Conservation (phyloP, 2,797 vertebrate genomes). For the Nannoperca australis region DNA sequence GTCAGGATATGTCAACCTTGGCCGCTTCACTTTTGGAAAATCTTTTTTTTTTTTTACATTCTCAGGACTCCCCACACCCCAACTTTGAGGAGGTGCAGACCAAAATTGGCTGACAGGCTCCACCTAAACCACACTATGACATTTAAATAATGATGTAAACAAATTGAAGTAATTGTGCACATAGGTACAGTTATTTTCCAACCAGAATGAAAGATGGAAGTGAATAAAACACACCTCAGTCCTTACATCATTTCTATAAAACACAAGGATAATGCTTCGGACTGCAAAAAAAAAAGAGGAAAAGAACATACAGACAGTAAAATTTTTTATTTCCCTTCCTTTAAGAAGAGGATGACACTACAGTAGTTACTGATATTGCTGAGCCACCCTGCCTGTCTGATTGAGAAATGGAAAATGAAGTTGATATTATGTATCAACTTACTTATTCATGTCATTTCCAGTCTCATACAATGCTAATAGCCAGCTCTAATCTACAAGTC, state of each 20-base stretch:
- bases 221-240: background rate
- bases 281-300: background rate
- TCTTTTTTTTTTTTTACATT: background rate
- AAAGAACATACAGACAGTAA: background rate
- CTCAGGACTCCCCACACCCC: no score
- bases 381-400: background rate
- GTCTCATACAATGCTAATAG: background rate
- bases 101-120: background rate
- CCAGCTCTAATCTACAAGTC: conserved; percentile 4
- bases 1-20: background rate
- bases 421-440: background rate
- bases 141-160: background rate
- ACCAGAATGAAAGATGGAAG: background rate
- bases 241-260: background rate
- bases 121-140: background rate
- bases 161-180: background rate
- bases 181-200: background rate
- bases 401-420: background rate
- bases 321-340: background rate
- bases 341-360: background rate
- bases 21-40: background rate
- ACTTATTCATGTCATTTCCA: background rate
- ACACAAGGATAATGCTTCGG: background rate
- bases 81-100: background rate
- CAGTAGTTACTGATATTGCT: background rate